phyloP scores from a whole-genome alignment of 1,140 invertebrate species.

The Andrena cerasifolii region DNA sequence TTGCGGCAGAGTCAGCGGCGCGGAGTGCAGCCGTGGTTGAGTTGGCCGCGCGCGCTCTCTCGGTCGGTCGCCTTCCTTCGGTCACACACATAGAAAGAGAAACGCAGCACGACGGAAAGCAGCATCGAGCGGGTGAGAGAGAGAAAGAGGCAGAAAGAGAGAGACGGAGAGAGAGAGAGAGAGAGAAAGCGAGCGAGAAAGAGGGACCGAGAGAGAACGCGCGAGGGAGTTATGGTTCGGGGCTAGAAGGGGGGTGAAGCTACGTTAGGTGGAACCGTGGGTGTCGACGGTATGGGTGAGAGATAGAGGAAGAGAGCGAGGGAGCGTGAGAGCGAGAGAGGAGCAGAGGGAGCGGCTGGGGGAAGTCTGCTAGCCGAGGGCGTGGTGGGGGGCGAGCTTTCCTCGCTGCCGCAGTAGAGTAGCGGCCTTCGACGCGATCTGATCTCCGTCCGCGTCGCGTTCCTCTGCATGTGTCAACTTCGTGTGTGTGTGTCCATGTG shows the following conservation, averaged over 20 bases:
- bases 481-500: conserved; percentile 21
- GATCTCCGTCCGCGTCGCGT: conserved; percentile 50
- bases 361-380: conserved; percentile 31
- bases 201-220: neutral
- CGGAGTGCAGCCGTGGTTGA: conserved; percentile 66
- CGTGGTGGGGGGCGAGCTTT: conserved; percentile 72
- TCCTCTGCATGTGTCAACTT: conserved; percentile 15
- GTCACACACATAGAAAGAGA: conserved; percentile 48
- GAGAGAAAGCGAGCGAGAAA: neutral
- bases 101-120: conserved; percentile 3
- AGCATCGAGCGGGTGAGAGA: neutral
- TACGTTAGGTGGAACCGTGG: conserved; percentile 58
- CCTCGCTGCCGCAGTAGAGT: conserved; percentile 79
- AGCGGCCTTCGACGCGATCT: conserved; percentile 78
- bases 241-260: neutral
- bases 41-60: conserved; percentile 67
- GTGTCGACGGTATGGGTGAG: conserved; percentile 50
- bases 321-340: no score
- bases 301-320: no score
- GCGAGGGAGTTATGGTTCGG: neutral
- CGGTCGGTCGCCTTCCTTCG: conserved; percentile 68
- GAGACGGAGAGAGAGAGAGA: neutral
- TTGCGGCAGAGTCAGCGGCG: conserved; percentile 56
- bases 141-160: neutral
- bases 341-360: neutral